Conservation (phyloP, 2,888 invertebrate genomes). For the Polyommatus iphigenia region DNA sequence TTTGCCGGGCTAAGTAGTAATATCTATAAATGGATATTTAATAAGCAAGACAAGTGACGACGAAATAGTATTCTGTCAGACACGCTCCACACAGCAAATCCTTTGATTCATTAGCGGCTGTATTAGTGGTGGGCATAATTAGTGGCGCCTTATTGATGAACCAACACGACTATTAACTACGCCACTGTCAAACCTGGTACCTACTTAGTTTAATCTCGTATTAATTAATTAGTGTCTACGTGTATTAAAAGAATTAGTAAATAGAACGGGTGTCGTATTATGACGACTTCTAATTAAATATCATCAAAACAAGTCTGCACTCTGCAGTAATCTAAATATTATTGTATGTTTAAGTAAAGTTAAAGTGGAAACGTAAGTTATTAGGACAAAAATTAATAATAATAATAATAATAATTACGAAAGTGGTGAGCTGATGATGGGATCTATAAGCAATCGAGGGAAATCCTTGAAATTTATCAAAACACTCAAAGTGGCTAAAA, state of each 20-base stretch:
- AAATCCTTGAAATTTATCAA: too few relatives aligned
- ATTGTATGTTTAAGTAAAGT: too few relatives aligned
- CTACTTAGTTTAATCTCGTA: neutral
- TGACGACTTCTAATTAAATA: too few relatives aligned
- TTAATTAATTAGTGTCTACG: neutral
- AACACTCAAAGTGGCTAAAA: too few relatives aligned
- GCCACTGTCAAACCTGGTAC: neutral
- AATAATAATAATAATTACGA: too few relatives aligned
- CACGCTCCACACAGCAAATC: neutral
- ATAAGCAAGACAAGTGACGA: neutral
- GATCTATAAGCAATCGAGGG: too few relatives aligned
- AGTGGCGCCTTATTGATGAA: slow-evolving; percentile 22
- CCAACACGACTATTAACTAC: slow-evolving; percentile 17
- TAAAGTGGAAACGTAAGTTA: too few relatives aligned
- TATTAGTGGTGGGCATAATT: slow-evolving; percentile 20
- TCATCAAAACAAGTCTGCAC: too few relatives aligned
- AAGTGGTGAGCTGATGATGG: too few relatives aligned
- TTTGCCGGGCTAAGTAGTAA: too few relatives aligned
- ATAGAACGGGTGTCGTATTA: neutral
- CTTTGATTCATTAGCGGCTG: slow-evolving; percentile 15
- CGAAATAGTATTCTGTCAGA: neutral
- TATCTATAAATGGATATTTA: neutral
- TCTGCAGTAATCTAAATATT: too few relatives aligned
- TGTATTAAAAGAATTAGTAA: neutral
- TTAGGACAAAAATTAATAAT: too few relatives aligned